A percentile compares a stretch with the other conserved stretches of the same genome.
These are phyloP conservation scores for Lepidurus apus DNA, from an alignment of 1,140 invertebrate species.

Conservation along the genomic window DNA sequence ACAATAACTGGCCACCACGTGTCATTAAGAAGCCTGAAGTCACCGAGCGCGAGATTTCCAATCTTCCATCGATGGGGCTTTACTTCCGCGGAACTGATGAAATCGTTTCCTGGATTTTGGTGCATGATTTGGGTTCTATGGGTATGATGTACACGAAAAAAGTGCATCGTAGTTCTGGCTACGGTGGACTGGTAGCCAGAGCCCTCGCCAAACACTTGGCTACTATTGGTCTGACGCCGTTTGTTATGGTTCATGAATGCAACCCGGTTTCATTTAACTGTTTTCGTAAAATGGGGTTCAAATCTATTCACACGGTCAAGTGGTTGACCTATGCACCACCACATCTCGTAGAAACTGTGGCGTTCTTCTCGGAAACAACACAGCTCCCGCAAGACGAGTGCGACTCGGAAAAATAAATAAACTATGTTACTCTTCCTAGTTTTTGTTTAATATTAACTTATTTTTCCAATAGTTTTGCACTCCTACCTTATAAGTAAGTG, in stretches of 20 bases:
- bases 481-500: no score
- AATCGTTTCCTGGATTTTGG: not conserved
- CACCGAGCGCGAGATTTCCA: not conserved
- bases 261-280: not conserved
- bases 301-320: not conserved
- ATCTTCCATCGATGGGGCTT: not conserved
- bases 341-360: not conserved
- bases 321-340: not conserved
- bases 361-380: not conserved
- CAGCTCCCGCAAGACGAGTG: not conserved
- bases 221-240: not conserved
- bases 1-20: not conserved
- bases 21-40: not conserved
- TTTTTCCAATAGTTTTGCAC: no score
- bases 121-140: not conserved
- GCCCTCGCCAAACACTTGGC: not conserved
- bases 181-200: not conserved
- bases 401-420: not conserved
- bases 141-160: not conserved
- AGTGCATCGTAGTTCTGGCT: not conserved
- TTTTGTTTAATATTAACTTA: no score
- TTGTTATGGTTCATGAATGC: not conserved
- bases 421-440: no score
- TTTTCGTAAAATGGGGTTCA: not conserved
- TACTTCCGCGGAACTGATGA: not conserved